Base-by-base conservation (phyloP, 2,113 vertebrate species). In the Dipodomys merriami region DNA sequence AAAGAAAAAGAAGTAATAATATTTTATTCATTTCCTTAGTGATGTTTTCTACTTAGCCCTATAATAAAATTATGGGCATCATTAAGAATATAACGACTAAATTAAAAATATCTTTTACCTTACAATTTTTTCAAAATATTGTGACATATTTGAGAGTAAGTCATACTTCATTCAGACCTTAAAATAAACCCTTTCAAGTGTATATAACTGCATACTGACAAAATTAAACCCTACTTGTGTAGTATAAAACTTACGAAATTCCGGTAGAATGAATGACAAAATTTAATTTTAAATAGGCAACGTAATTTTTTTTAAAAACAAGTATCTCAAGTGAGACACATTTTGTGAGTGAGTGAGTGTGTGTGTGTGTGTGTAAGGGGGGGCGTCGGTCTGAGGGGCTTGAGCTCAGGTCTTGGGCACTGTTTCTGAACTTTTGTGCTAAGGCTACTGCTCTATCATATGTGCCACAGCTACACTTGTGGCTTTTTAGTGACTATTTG, bases 161-260 rank as follows among this genome's bases (percentile, higher is more conserved):
- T 30, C 69, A 73, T 27, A 93, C 9, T 57, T 87, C 23, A 83
- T 15, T 69, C n/a, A 93, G 27, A 20, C 53, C 46, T n/a, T 69
- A 79, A 94, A 93, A 80, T 72, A 83, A 93, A 64, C 33, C 88
- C 10, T 80, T 89, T 87, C 2, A 85, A 68, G 7, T 65, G 7
- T 25, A 88, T 82, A 65, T 68, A 88, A 64, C 0, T 78, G 23
- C 13, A 92, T 13, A 88, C 7, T n/a, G 44, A 81, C 60, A 60
- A 15, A 90, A 91, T 73, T 88, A 94, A 89, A 1, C 13, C 25
- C 87, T 9, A 65, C 27, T 49, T 65, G 2, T 83, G 13, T 74
- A 10, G 6, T 71, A 88, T 80, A 49, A 85, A 73, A 82, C 65
- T 79, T 78, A 73, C 33, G 8, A 86, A 72, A 62, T 68, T 23